Base-by-base conservation (phyloP, 2,888 invertebrate genomes). In the Amiota minor region DNA sequence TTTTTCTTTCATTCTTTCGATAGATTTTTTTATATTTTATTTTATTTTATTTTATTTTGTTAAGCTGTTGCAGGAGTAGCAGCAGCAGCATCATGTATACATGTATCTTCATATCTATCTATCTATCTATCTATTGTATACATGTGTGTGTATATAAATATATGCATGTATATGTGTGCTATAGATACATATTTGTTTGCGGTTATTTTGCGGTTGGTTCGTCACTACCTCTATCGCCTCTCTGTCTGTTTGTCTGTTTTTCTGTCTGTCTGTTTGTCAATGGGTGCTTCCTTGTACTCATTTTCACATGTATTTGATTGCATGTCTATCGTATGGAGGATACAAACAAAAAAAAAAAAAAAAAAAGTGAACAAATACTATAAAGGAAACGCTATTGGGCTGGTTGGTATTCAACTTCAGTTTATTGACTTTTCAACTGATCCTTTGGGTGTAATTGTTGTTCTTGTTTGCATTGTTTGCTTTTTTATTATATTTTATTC, bases 391-490 rank as follows among this genome's bases (percentile, higher is more conserved):
- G 6, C 35, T 35, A n/a, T 56, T 56, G 55, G n/a, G 11, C 59
- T 11, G 53, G 14, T 11, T 16, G 53, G 9, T 53, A 9, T 16
- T 59, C 59, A 16, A 20, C 59, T 45, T 50, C 75, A 77, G 74
- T 77, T 75, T 80, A 80, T 76, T 79, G 78, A 77, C 75, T 78
- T 78, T 76, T 72, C 72, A 75, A 78, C 76, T 80, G 79, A 80
- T 79, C 80, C 80, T 80, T 77, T 79, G 80, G 80, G 80, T 78
- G 79, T 80, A 78, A 78, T 80, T 78, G 67, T 73, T 53, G 23
- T 55, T 70, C 75, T 78, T 79, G 76, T 76, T 74, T 65, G 70
- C 70, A 74, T 1, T 23, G 3, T 35, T 35, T 35, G 2, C 35
- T 35, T 35, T 35, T 35, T 2, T 35, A 35, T 2, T 35, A 35